Percentiles rank a stretch among this genome's conserved stretches.
Evolutionary conservation across 2,797 vertebrate species (phyloP).

Genomic region (Hylomyscus alleni): DNA sequence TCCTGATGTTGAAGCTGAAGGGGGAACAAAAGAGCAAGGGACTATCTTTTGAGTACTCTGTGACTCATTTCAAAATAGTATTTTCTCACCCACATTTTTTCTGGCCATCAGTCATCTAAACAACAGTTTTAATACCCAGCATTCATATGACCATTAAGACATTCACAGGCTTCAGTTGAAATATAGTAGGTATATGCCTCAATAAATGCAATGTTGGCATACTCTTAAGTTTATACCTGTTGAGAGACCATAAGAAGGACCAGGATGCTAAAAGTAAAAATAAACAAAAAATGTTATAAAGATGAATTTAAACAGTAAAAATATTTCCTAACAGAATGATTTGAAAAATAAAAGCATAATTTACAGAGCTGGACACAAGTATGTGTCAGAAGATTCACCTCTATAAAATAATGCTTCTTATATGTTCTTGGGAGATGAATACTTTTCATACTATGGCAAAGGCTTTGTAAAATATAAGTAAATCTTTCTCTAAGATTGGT

Average conservation of each 20-base stretch:
- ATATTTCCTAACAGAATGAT: neutral
- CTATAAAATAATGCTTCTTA: neutral
- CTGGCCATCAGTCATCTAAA: neutral
- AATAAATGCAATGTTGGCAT: neutral
- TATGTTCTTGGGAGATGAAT: neutral
- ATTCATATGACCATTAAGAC: neutral
- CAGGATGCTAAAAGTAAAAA: neutral
- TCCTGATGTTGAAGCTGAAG: neutral
- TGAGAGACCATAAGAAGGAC: neutral
- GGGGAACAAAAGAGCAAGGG: neutral
- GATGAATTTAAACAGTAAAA: neutral
- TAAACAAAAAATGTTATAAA: neutral
- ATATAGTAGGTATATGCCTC: neutral
- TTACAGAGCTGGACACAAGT: neutral
- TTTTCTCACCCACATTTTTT: neutral
- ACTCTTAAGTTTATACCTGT: neutral
- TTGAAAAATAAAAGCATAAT: neutral
- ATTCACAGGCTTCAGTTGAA: neutral
- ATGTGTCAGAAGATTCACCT: neutral
- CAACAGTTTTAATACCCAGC: neutral
- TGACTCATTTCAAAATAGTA: neutral
- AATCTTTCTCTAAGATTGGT: neutral
- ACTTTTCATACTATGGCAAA: neutral
- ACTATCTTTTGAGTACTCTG: neutral
- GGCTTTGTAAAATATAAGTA: neutral